These are phyloP conservation scores for Percina caprodes DNA, from an alignment of 2,113 vertebrate genomes.

Conservation along the genomic window DNA sequence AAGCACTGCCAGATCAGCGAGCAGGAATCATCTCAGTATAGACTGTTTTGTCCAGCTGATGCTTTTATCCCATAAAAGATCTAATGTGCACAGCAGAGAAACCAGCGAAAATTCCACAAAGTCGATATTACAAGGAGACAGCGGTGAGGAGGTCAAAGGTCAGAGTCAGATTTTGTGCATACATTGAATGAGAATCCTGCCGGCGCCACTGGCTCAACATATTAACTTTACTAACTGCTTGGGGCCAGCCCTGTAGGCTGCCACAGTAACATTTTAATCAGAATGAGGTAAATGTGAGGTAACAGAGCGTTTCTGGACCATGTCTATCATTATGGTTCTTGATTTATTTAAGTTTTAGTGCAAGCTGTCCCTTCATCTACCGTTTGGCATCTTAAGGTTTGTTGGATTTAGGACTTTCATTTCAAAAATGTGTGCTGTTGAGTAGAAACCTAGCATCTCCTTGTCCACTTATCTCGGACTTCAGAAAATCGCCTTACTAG, in stretches of 20 bases:
- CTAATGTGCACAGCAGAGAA: slow-evolving; percentile 12
- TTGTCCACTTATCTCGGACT: slow-evolving; percentile 26
- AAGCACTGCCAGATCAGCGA: slow-evolving; percentile 60
- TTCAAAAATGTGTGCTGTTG: slow-evolving; percentile 35
- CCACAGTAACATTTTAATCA: neutral
- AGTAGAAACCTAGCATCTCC: slow-evolving; percentile 36
- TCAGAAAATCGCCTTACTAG: neutral
- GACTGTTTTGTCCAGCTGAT: slow-evolving; percentile 36
- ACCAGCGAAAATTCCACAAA: slow-evolving; percentile 12
- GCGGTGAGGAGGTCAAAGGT: slow-evolving; percentile 44
- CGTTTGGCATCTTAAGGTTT: slow-evolving; percentile 31
- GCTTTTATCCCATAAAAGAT: slow-evolving; percentile 42
- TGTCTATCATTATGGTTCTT: slow-evolving; percentile 4
- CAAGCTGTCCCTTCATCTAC: slow-evolving; percentile 57
- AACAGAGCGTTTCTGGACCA: neutral
- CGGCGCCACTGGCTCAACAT: too few relatives aligned
- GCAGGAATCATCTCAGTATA: slow-evolving; percentile 68
- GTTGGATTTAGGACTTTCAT: slow-evolving; percentile 35
- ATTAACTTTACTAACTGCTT: too few relatives aligned
- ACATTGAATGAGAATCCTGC: too few relatives aligned
- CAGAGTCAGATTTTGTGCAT: neutral
- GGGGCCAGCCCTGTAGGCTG: neutral
- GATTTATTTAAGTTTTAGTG: slow-evolving; percentile 23
- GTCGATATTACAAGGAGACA: slow-evolving; percentile 29
- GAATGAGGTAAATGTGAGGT: neutral